Conservation (phyloP, 1,140 invertebrate species). For the Mizuhopecten yessoensis region DNA sequence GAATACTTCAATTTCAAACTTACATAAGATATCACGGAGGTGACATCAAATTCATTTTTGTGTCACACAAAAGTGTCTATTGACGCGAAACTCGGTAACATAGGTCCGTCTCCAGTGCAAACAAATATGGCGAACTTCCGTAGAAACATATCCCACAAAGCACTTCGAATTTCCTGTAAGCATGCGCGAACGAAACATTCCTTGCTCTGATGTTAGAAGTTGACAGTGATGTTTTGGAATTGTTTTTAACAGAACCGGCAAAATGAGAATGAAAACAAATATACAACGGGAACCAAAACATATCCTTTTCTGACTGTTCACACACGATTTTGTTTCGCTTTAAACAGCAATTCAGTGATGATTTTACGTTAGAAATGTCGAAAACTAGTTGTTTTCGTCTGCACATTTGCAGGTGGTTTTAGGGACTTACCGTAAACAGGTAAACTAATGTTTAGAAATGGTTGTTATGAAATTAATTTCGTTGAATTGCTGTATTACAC, state of each 20-base stretch:
- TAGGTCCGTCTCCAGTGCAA: slow-evolving; percentile 71
- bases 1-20: not conserved
- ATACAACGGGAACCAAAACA: slow-evolving; percentile 87
- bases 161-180: slow-evolving; percentile 55
- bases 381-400: not conserved
- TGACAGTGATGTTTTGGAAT: slow-evolving; percentile 22
- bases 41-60: not conserved
- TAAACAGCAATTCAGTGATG: not conserved
- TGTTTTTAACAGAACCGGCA: not conserved
- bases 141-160: slow-evolving; percentile 64
- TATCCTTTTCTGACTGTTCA: slow-evolving; percentile 74
- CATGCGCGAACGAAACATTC: slow-evolving; percentile 65
- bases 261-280: slow-evolving; percentile 92
- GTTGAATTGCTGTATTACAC: no score
- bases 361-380: not conserved
- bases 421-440: no score
- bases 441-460: no score
- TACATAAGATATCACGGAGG: not conserved
- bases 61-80: not conserved
- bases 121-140: slow-evolving; percentile 72
- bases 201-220: slow-evolving; percentile 44
- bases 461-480: no score
- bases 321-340: not conserved
- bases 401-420: not conserved
- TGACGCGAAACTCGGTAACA: not conserved